These are phyloP conservation scores for Callocephalon fimbriatum DNA, from an alignment of 2,113 vertebrate species.

Conservation along the genomic window DNA sequence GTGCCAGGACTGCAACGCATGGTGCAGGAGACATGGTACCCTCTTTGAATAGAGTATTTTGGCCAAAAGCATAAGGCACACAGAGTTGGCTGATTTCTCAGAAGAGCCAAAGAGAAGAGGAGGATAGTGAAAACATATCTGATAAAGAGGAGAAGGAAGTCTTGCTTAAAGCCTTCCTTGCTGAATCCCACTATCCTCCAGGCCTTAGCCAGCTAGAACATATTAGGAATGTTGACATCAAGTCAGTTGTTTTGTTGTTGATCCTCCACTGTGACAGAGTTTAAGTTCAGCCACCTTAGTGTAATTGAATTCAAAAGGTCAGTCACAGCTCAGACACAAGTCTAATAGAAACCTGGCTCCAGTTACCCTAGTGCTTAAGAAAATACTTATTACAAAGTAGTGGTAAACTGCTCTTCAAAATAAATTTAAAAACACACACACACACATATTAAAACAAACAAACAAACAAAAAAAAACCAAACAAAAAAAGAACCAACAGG, in stretches of 20 bases:
- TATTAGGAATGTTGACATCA: background rate
- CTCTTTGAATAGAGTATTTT: background rate
- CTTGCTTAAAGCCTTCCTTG: background rate
- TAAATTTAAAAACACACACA: background rate
- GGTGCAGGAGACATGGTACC: accelerated
- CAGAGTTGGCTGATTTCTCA: background rate
- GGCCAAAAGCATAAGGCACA: background rate
- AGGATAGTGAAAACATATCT: background rate
- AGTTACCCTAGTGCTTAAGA: background rate
- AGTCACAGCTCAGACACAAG: background rate
- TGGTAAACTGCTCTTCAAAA: background rate
- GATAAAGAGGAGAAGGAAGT: background rate
- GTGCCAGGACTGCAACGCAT: background rate
- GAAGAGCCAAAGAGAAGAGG: background rate
- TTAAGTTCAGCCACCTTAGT: background rate
- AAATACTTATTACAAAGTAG: background rate
- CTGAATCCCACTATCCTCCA: background rate
- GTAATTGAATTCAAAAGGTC: background rate
- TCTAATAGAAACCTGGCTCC: background rate
- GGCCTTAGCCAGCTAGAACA: background rate
- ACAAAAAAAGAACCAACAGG: accelerated
- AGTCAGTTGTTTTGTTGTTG: background rate
- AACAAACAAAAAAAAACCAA: no score
- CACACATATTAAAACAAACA: background rate
- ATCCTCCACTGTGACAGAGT: background rate